These are phyloP conservation scores for Simalia tracyae DNA, from an alignment of 2,797 vertebrate genomes.

Conservation along the genomic window DNA sequence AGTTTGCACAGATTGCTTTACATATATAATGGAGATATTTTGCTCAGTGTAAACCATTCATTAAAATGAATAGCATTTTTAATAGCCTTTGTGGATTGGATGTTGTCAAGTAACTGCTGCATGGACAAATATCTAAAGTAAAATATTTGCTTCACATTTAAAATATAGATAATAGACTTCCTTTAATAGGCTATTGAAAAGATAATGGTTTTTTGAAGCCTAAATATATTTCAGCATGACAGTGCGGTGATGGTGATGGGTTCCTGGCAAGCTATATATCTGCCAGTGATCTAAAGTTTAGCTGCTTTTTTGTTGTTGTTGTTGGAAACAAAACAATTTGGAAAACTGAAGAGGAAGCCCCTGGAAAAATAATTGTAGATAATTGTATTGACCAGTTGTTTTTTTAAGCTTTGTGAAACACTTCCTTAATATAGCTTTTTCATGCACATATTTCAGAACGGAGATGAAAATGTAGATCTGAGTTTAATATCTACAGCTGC, in stretches of 20 bases:
- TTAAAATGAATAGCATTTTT: slow-evolving; percentile 51
- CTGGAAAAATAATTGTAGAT: slow-evolving; percentile 41
- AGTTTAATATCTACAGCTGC: slow-evolving; percentile 53
- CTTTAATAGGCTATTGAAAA: slow-evolving; percentile 58
- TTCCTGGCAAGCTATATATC: background rate
- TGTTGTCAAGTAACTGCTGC: slow-evolving; percentile 10
- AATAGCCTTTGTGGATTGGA: slow-evolving; percentile 42
- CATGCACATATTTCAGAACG: slow-evolving; percentile 44
- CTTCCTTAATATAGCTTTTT: slow-evolving; percentile 37
- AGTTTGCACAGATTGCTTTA: slow-evolving; percentile 48
- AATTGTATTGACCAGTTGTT: slow-evolving; percentile 43
- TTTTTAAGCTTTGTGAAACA: slow-evolving; percentile 18
- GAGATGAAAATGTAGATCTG: slow-evolving; percentile 23
- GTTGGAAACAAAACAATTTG: background rate
- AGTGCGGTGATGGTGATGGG: slow-evolving; percentile 1
- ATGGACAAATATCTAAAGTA: slow-evolving; percentile 31
- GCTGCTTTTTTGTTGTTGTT: slow-evolving; percentile 22
- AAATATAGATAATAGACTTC: slow-evolving; percentile 59
- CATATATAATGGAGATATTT: slow-evolving; percentile 24
- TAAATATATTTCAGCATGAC: slow-evolving; percentile 43
- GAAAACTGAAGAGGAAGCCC: slow-evolving; percentile 42
- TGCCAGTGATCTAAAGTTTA: slow-evolving; percentile 29
- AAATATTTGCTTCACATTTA: slow-evolving; percentile 47
- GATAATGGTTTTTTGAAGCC: slow-evolving; percentile 38
- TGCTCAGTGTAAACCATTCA: slow-evolving; percentile 37